Evolutionary conservation across 2,113 vertebrate genomes (phyloP).

Genomic region (Ardeotis arabs): DNA sequence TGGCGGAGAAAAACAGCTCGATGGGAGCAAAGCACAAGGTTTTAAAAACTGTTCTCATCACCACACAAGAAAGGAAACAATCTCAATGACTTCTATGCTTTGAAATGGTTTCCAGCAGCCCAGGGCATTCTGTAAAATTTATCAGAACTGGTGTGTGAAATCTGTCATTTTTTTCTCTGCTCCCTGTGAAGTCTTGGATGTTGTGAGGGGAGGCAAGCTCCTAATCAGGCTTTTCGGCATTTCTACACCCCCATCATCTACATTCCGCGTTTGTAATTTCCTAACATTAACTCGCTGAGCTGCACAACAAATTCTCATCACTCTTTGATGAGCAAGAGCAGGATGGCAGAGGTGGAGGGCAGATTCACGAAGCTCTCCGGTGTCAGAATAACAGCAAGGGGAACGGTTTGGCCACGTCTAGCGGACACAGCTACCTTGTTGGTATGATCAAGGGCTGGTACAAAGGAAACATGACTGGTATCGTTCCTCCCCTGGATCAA

Average conservation of each 20-base stretch:
- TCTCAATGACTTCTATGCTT: not conserved
- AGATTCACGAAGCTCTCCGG: not conserved
- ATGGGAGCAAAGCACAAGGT: not conserved
- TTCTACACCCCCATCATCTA: not conserved
- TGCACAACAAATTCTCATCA: not conserved
- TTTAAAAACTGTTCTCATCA: not conserved
- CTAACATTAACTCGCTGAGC: not conserved
- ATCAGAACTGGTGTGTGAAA: constrained; percentile 24
- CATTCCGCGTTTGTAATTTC: not conserved
- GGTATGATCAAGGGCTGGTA: not conserved
- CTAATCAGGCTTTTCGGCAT: not conserved
- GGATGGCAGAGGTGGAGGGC: not conserved
- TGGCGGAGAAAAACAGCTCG: not conserved
- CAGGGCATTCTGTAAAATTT: constrained; percentile 11
- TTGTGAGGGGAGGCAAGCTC: not conserved
- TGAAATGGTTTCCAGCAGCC: constrained; percentile 24
- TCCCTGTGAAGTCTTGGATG: not conserved
- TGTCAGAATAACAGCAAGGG: not conserved
- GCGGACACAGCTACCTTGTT: not conserved
- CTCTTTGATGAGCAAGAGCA: not conserved
- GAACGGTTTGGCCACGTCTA: not conserved
- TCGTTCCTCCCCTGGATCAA: not conserved
- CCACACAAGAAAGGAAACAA: constrained; percentile 2
- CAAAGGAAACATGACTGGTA: not conserved
- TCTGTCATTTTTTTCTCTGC: not conserved